phyloP scores from a whole-genome alignment of 2,888 invertebrate species.

The Andricus quercusramuli region DNA sequence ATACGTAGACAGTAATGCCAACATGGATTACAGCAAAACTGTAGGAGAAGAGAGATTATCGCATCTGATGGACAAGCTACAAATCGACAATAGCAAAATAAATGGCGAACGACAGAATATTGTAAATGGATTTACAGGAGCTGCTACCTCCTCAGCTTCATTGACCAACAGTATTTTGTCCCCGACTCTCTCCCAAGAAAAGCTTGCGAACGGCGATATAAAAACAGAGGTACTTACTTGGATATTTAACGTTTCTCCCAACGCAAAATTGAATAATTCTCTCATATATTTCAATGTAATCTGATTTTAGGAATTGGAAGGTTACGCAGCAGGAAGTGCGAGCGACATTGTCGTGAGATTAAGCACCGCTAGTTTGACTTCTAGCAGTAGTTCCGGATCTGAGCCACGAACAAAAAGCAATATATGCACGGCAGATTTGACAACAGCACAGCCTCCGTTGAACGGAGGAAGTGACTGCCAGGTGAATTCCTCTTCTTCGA shows the following conservation, averaged over 20 bases:
- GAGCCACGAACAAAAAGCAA: conserved; percentile 71
- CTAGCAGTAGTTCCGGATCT: conserved; percentile 79
- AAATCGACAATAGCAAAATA: conserved; percentile 69
- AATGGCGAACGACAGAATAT: conserved; percentile 59
- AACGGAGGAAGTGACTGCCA: conserved; percentile 62
- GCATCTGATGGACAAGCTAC: conserved; percentile 71
- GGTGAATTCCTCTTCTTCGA: conserved; percentile 66
- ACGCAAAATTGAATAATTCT: background rate
- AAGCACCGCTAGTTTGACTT: conserved; percentile 82
- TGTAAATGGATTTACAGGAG: conserved; percentile 67
- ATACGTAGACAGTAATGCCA: conserved; percentile 79
- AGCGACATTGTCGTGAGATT: conserved; percentile 78
- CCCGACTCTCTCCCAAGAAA: conserved; percentile 62
- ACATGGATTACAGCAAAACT: conserved; percentile 69
- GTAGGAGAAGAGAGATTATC: conserved; percentile 68
- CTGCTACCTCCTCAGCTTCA: conserved; percentile 69
- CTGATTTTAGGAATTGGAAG: conserved; percentile 53
- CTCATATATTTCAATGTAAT: background rate
- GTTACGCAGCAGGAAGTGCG: conserved; percentile 52
- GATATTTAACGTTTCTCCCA: background rate
- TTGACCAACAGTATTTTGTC: conserved; percentile 71
- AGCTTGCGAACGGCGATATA: conserved; percentile 66
- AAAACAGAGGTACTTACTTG: conserved; percentile 67
- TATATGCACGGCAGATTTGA: conserved; percentile 62
- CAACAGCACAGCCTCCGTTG: conserved; percentile 57